Evolutionary conservation across 2,888 invertebrate genomes (phyloP), one percentile per base, ranked within the genome.

Genomic region (Saturnia pavonia): DNA sequence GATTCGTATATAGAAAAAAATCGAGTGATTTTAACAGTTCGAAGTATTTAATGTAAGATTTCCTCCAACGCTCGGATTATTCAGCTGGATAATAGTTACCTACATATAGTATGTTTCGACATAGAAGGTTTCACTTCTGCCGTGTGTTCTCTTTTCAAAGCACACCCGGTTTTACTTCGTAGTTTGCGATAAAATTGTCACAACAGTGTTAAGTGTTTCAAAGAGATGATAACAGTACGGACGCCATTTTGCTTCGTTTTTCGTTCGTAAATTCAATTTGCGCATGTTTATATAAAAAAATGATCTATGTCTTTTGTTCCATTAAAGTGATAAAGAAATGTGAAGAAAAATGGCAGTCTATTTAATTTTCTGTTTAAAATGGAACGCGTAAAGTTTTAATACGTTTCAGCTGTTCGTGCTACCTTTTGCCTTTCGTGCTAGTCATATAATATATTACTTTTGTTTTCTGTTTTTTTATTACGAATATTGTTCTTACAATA

Each of bases 361-460:
- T 27, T 60, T 60, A 60, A 27, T 4, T 14, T 6, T 14, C 14
- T 27, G 27, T 60, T 27, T 60, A 27, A n/a, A 54, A 22, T 11
- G 22, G 11, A 54, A 22, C 54, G 22, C 54, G 54, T 54, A 22
- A 54, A 27, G 27, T 11, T 60, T 60, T 14, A 12, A 27, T 60
- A 27, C 19, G 27, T 14, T 27, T 54, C 0, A 60, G 14, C 14
- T 25, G 57, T 60, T 9, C 27, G 14, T 71, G 74, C 73, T 70
- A 75, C 76, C 66, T 77, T n/a, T 82, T 84, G 79, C 82, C 82
- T 78, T 74, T 79, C 83, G 84, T 85, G 85, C 86, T 86, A 86
- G 85, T 86, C 86, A 85, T 81, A 76, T 9, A 22, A 54, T 54
- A 60, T 60, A 25, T 60, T 72, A 73, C 48, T 71, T 34, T 81